Evolutionary conservation across 1,140 invertebrate genomes (phyloP), one percentile per base, ranked within the genome.

Genomic region (Euschistus heros): DNA sequence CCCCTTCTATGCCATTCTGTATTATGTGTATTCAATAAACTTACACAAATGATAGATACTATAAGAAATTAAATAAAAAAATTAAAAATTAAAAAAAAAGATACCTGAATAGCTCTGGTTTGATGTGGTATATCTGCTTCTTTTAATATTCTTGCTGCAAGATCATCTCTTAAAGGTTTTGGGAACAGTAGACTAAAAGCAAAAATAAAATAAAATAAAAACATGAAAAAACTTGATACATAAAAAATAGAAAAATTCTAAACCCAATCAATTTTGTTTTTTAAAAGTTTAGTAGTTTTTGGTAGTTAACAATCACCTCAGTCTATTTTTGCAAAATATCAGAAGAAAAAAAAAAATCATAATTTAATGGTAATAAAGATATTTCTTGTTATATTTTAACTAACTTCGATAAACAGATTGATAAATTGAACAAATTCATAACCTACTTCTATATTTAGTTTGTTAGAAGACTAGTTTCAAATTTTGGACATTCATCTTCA

Each of bases 41-140:
- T 18, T 17, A 52, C 7, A 44, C 7, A 44, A 44, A 44, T 44
- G 8, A 44, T 10, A 44, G 42, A 44, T 10, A 17, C 8, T 44
- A 44, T 44, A 17, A 44, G 7, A 17, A 17, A 8, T 7, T 10
- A 44, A 44, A 44, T 10, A 44, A 44, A 44, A 17, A 44, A 44
- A 17, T 10, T 10, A 44, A 44, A 4, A 47, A 47, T 47, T 4
- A n/a, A n/a, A 3, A 13, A n/a, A 6, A 15, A n/a, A 17, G 13
- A 55, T 57, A 57, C 54, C 54, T 57, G 54, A 5, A 57, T 24
- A 24, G 54, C 24, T 27, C 54, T 57, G 15, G 54, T 24, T 6
- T 20, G 18, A 22, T 22, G 2, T 4, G 54, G 54, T 17, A 57
- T 24, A 57, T 27, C 54, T 27, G 54, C 22, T 6, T 57, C 54